Conservation (phyloP, 53 echinoderm and acorn worm species). For the Actinopyga echinites region DNA sequence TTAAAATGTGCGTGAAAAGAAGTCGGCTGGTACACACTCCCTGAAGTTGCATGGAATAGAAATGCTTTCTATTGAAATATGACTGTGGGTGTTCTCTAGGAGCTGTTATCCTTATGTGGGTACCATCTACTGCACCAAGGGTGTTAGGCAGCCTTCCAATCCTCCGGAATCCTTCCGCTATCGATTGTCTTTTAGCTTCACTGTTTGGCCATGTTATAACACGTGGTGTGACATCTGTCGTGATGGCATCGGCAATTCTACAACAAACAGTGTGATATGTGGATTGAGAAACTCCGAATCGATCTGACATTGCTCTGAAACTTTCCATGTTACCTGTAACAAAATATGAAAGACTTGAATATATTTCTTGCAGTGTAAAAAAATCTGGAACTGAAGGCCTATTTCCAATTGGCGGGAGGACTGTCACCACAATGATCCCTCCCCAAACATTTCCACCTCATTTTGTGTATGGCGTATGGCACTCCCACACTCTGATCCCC, state of each 20-base stretch:
- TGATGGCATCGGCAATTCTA: neutral
- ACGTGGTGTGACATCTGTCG: neutral
- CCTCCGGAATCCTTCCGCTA: neutral
- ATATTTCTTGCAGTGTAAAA: no score
- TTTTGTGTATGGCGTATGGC: no score
- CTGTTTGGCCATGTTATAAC: neutral
- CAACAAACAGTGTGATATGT: neutral
- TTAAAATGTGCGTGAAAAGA: neutral
- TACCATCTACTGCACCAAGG: constrained; percentile 11
- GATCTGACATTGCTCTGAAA: neutral
- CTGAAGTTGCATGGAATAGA: constrained; percentile 2
- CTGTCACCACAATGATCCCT: no score
- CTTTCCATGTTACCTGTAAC: no score
- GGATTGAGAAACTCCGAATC: neutral
- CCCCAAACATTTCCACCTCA: no score
- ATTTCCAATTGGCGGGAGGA: no score
- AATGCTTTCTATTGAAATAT: neutral
- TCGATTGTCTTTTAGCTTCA: neutral
- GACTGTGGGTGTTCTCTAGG: neutral
- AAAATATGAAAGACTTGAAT: no score
- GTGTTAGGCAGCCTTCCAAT: neutral
- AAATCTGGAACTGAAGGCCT: neutral
- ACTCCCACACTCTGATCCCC: no score
- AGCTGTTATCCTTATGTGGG: constrained; percentile 5
- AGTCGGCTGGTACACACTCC: neutral